phyloP scores from a whole-genome alignment of 2,797 vertebrate genomes.

The Cryptoblepharus egeriae region DNA sequence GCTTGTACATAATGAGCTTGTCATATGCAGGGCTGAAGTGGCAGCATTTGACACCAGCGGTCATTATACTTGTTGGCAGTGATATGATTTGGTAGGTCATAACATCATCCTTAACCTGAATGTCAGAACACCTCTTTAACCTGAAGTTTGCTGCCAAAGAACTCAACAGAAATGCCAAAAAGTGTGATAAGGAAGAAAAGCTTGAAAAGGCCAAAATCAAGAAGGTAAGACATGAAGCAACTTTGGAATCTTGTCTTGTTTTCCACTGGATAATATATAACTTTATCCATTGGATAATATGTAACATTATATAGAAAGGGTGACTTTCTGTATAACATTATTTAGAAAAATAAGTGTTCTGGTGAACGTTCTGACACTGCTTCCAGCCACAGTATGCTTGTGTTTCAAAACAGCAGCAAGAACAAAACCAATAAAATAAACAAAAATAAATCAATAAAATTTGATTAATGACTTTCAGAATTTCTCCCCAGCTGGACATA shows the following conservation, averaged over 20 bases:
- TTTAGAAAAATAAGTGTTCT: not conserved
- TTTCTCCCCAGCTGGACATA: too few relatives aligned
- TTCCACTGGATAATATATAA: not conserved
- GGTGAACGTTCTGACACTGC: too few relatives aligned
- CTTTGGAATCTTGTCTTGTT: not conserved
- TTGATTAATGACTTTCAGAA: too few relatives aligned
- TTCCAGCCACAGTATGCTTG: not conserved
- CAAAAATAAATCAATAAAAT: too few relatives aligned
- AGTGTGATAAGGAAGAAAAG: slow-evolving; percentile 79
- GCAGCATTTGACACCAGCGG: not conserved
- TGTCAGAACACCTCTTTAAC: slow-evolving; percentile 77
- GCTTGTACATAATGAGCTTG: not conserved
- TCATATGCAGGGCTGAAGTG: not conserved
- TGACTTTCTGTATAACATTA: not conserved
- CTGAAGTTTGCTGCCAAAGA: slow-evolving; percentile 81
- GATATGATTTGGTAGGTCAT: not conserved
- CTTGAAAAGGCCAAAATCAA: slow-evolving; percentile 80
- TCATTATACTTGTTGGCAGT: not conserved
- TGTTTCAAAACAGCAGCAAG: too few relatives aligned
- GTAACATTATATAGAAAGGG: too few relatives aligned
- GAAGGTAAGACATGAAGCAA: slow-evolving; percentile 65
- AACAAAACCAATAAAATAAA: too few relatives aligned
- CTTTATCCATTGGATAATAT: not conserved
- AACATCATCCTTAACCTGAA: slow-evolving; percentile 63
- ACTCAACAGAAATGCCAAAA: slow-evolving; percentile 79